A percentile compares a stretch with the other conserved stretches of the same genome.
Conservation (phyloP, 2,888 invertebrate genomes). For the Linhomoeus sp. region DNA sequence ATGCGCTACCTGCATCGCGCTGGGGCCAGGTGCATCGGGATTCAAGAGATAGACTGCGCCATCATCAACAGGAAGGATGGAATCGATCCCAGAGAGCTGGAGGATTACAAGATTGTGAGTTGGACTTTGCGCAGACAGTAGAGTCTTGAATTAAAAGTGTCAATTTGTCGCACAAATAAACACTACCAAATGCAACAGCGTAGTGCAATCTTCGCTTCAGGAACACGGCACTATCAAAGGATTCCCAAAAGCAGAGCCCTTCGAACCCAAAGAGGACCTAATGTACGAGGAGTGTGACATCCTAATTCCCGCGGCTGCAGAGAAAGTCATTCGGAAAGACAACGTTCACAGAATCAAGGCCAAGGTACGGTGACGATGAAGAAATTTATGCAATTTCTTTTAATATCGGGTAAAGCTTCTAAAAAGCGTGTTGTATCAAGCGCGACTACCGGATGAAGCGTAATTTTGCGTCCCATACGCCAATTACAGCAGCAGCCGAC, state of each 20-base stretch:
- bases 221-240: slow-evolving; percentile 62
- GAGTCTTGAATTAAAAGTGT: no score
- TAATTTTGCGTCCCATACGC: no score
- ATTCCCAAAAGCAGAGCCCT: slow-evolving; percentile 72
- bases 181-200: no score
- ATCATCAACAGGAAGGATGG: slow-evolving; percentile 66
- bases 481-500: no score
- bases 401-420: no score
- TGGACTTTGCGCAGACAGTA: no score
- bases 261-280: slow-evolving; percentile 41
- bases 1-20: slow-evolving; percentile 72
- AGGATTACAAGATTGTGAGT: slow-evolving; percentile 34
- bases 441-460: no score
- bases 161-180: no score
- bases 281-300: slow-evolving; percentile 84
- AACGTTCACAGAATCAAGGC: slow-evolving; percentile 76
- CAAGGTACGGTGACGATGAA: slow-evolving; percentile 48
- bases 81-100: slow-evolving; percentile 58
- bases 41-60: slow-evolving; percentile 69
- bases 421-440: no score
- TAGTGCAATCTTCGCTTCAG: no score
- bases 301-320: slow-evolving; percentile 81
- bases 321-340: slow-evolving; percentile 71
- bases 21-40: slow-evolving; percentile 73
- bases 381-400: no score